phyloP scores from a whole-genome alignment of 2,797 vertebrate genomes.

The Pseudopleuronectes americanus region DNA sequence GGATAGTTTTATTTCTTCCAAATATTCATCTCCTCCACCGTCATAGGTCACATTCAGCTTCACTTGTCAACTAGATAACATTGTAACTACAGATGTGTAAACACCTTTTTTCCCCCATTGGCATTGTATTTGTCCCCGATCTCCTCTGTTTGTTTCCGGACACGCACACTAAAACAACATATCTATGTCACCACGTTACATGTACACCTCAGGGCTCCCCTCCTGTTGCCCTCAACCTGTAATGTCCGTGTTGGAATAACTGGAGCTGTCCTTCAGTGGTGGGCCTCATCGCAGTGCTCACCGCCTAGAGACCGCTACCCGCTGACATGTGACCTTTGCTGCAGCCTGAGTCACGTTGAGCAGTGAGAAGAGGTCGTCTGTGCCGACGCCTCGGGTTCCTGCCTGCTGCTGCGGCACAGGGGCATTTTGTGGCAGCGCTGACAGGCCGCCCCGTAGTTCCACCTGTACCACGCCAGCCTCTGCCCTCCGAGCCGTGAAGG shows the following conservation, averaged over 20 bases:
- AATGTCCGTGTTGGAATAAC: slow-evolving; percentile 50
- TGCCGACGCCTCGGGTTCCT: slow-evolving; percentile 49
- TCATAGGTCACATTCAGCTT: slow-evolving; percentile 8
- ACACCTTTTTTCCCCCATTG: background rate
- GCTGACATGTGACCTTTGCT: slow-evolving; percentile 69
- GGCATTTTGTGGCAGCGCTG: slow-evolving; percentile 35
- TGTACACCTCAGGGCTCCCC: slow-evolving; percentile 4
- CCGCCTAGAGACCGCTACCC: slow-evolving; percentile 54
- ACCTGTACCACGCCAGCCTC: slow-evolving; percentile 16
- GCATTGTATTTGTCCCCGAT: background rate
- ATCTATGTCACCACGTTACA: slow-evolving; percentile 9
- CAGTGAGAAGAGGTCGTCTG: slow-evolving; percentile 51
- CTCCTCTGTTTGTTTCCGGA: background rate
- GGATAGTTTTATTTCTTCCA: too few relatives aligned
- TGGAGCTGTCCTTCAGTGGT: slow-evolving; percentile 46
- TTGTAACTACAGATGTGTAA: slow-evolving; percentile 6
- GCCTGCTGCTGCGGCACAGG: slow-evolving; percentile 25
- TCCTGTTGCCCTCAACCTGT: slow-evolving; percentile 17
- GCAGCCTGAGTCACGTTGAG: slow-evolving; percentile 48
- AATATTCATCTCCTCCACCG: background rate
- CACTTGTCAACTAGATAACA: slow-evolving; percentile 9
- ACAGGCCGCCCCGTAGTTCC: slow-evolving; percentile 26
- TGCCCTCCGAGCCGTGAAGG: slow-evolving; percentile 1
- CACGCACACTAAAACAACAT: background rate
- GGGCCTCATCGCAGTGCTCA: slow-evolving; percentile 50